phyloP scores from a whole-genome alignment of 2,888 invertebrate species.

The Homarus gammarus region DNA sequence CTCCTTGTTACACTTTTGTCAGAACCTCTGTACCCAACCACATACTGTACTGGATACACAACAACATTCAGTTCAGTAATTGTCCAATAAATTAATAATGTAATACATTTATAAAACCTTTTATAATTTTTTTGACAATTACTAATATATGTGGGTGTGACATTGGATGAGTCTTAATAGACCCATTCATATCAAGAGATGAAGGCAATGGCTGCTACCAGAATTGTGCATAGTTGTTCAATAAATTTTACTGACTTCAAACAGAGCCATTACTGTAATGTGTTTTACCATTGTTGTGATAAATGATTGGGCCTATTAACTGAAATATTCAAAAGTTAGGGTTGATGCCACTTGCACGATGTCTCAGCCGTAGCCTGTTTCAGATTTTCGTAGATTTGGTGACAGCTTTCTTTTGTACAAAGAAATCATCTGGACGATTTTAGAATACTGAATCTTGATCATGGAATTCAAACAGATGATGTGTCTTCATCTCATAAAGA shows the following conservation, averaged over 20 bases:
- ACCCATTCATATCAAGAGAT: not conserved
- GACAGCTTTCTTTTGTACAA: not conserved
- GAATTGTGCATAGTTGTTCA: not conserved
- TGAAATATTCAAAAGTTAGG: not conserved
- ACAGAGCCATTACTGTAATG: no score
- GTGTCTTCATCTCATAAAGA: not conserved
- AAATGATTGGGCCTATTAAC: not conserved
- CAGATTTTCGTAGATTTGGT: not conserved
- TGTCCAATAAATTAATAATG: conserved; percentile 5
- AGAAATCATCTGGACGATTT: conserved; percentile 45
- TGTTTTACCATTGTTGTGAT: not conserved
- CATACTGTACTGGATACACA: not conserved
- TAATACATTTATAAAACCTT: not conserved
- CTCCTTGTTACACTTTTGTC: conserved; percentile 10
- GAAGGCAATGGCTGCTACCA: not conserved
- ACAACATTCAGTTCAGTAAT: not conserved
- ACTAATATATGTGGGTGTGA: not conserved
- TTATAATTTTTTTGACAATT: conserved; percentile 7
- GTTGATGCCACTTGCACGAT: conserved; percentile 8
- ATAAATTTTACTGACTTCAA: not conserved
- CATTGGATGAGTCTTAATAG: not conserved
- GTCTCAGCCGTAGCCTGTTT: conserved; percentile 17
- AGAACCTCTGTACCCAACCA: not conserved
- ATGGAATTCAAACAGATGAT: not conserved
- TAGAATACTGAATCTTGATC: not conserved